Conservation (phyloP, 2,888 invertebrate genomes). For the Eledona agricola region DNA sequence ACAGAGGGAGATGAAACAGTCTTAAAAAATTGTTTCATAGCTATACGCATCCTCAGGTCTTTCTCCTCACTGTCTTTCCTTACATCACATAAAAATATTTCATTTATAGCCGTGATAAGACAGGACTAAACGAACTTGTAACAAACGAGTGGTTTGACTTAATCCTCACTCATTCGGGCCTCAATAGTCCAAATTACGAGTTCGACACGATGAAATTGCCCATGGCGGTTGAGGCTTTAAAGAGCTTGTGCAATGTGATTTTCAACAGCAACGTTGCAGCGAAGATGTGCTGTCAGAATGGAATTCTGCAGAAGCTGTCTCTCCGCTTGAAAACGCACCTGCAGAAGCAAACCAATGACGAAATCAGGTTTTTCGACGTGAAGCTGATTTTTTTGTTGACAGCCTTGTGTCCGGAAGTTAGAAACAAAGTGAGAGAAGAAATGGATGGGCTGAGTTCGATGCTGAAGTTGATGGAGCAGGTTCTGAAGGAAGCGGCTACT, state of each 20-base stretch:
- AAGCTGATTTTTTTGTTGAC: slow-evolving; percentile 89
- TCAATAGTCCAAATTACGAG: slow-evolving; percentile 63
- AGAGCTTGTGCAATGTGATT: slow-evolving; percentile 88
- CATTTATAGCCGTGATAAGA: slow-evolving; percentile 79
- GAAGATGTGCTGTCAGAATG: slow-evolving; percentile 68
- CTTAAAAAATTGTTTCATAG: slow-evolving; percentile 67
- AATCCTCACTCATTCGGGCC: slow-evolving; percentile 74
- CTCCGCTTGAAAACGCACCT: slow-evolving; percentile 75
- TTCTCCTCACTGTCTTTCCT: not conserved
- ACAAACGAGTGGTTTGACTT: slow-evolving; percentile 73
- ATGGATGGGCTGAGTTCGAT: slow-evolving; percentile 75
- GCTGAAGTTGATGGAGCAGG: slow-evolving; percentile 72
- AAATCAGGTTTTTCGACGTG: slow-evolving; percentile 86
- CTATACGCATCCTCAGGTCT: slow-evolving; percentile 74
- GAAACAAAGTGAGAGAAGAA: slow-evolving; percentile 72
- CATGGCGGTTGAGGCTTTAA: slow-evolving; percentile 79
- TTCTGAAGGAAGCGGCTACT: slow-evolving; percentile 63
- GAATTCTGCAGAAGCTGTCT: slow-evolving; percentile 75
- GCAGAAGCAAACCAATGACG: slow-evolving; percentile 65
- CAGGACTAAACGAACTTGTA: slow-evolving; percentile 73
- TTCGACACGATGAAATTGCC: slow-evolving; percentile 64
- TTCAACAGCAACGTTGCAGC: slow-evolving; percentile 77
- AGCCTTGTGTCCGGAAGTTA: slow-evolving; percentile 78
- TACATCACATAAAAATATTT: slow-evolving; percentile 4
- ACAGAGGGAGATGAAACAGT: slow-evolving; percentile 61